A percentile compares a stretch with the other conserved stretches of the same genome.
Evolutionary conservation across 2,888 invertebrate genomes (phyloP).

Genomic region (Muschampia staudingeri): DNA sequence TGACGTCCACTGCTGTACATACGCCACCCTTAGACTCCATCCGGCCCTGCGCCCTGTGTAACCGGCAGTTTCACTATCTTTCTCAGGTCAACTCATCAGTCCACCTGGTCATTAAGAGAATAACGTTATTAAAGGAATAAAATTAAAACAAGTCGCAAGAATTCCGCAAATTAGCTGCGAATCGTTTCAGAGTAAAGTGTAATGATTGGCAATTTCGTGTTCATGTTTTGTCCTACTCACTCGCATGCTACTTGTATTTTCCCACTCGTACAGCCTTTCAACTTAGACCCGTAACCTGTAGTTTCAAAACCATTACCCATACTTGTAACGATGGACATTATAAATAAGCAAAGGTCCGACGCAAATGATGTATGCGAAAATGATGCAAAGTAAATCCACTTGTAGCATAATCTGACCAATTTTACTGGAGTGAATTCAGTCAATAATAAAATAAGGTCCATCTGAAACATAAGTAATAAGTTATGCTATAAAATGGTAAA

Average conservation of each 20-base stretch:
- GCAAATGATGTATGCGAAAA: conserved; percentile 22
- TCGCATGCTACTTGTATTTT: neutral
- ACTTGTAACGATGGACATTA: conserved; percentile 47
- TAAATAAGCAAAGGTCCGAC: conserved; percentile 25
- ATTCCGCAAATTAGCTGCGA: conserved; percentile 47
- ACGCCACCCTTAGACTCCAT: too few relatives aligned
- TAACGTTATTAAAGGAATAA: neutral
- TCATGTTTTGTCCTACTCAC: conserved; percentile 9
- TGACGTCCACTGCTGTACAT: too few relatives aligned
- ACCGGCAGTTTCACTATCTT: too few relatives aligned
- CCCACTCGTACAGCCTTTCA: conserved; percentile 19
- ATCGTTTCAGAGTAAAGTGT: conserved; percentile 46
- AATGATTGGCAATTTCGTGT: conserved; percentile 50
- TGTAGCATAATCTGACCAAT: neutral
- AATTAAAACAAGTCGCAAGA: conserved; percentile 41
- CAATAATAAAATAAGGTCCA: too few relatives aligned
- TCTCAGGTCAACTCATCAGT: too few relatives aligned
- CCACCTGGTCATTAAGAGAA: too few relatives aligned
- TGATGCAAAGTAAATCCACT: neutral
- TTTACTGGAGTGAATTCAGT: neutral
- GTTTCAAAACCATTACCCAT: conserved; percentile 47
- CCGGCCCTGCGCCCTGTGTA: too few relatives aligned
- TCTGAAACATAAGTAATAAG: too few relatives aligned
- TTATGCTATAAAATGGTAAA: too few relatives aligned
- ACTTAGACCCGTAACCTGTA: conserved; percentile 46